These are phyloP conservation scores for Aleadryas rufinucha DNA, from an alignment of 2,113 vertebrate species.

Conservation along the genomic window DNA sequence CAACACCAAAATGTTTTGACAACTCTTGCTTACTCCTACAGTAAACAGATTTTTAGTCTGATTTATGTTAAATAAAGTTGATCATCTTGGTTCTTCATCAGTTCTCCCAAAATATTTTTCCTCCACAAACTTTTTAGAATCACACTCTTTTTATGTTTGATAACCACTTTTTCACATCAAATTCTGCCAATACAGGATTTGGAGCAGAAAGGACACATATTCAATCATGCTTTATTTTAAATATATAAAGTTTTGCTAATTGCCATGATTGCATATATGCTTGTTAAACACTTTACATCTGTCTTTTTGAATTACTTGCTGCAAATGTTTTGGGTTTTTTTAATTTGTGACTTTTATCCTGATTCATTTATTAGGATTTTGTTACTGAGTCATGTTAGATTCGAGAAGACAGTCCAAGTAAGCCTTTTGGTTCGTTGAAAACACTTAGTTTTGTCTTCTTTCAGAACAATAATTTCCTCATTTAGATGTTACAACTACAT, in stretches of 20 bases:
- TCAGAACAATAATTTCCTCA: not conserved
- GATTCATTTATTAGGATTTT: not conserved
- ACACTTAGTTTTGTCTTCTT: not conserved
- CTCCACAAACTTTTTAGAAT: not conserved
- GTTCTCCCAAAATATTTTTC: not conserved
- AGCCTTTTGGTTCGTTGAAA: not conserved
- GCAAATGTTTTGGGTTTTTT: not conserved
- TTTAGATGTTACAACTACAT: rapidly evolving
- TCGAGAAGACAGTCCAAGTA: not conserved
- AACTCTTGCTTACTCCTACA: not conserved
- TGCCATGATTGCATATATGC: not conserved
- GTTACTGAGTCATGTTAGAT: not conserved
- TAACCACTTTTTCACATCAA: not conserved
- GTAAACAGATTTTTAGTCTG: not conserved
- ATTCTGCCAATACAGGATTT: not conserved
- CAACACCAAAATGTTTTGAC: not conserved
- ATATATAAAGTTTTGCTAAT: not conserved
- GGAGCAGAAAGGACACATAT: not conserved
- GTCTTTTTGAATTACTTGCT: not conserved
- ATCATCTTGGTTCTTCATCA: not conserved
- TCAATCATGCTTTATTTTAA: not conserved
- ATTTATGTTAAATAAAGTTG: not conserved
- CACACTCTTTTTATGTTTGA: not conserved
- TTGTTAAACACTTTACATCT: not conserved
- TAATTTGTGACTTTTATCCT: not conserved